Conservation (phyloP, 2,113 vertebrate genomes). For the Carollia perspicillata region DNA sequence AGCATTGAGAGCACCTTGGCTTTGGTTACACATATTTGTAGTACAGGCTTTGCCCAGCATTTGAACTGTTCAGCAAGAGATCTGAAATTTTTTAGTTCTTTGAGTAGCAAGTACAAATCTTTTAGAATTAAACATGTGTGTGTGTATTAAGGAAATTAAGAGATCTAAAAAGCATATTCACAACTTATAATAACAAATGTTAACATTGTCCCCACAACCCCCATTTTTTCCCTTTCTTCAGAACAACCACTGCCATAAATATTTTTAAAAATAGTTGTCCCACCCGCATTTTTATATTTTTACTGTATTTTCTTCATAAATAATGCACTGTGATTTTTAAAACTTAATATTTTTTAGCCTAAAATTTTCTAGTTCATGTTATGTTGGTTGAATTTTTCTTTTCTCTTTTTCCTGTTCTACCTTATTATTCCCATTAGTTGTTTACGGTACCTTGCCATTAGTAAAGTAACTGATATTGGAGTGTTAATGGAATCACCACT, state of each 20-base stretch:
- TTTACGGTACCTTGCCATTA: neutral
- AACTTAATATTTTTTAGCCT: neutral
- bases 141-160: neutral
- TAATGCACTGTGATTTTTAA: neutral
- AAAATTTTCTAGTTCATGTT: neutral
- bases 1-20: neutral
- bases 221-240: neutral
- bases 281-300: neutral
- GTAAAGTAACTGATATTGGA: neutral
- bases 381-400: neutral
- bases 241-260: neutral
- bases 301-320: neutral
- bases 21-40: constrained; percentile 40
- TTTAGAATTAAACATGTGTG: neutral
- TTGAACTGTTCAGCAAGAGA: neutral
- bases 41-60: neutral
- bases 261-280: neutral
- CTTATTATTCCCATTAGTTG: neutral
- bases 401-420: neutral
- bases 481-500: neutral
- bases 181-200: neutral
- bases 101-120: neutral
- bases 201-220: neutral
- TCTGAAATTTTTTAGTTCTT: neutral
- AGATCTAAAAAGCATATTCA: neutral